Base-by-base conservation (phyloP, 2,888 invertebrate genomes). In the Lathronympha strigana region DNA sequence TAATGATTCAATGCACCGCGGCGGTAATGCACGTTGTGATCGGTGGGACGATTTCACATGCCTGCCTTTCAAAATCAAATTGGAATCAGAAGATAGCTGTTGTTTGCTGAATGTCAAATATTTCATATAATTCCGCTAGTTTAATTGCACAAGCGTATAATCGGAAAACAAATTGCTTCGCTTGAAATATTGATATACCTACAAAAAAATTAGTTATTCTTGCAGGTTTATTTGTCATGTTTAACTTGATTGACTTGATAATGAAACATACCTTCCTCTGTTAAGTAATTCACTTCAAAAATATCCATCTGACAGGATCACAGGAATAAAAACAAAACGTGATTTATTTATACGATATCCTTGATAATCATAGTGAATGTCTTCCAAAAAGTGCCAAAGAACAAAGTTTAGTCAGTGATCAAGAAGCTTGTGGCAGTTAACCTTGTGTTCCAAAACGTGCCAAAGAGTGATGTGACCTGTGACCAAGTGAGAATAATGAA, bases 401-500 rank as follows among this genome's bases (percentile, higher is more conserved):
- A 33, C 36, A 13, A 49, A 23, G 1, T 5, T n/a, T 17, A 36
- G 19, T 51, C 28, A 54, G 25, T 40, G 38, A 38, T 11, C n/a
- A 23, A 23, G 11, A n/a, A n/a, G 38, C 38, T 5, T 36, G 38
- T 6, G 38, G 11, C 11, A 33, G 33, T 51, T 11, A 49, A 61
- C 53, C 54, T n/a, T n/a, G n/a, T n/a, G n/a, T 51, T 62, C 47
- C 28, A 63, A 64, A 64, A 23, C 45, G 58, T 64, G 58, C 64
- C 64, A 64, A 64, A 64, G 64, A 63, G 57, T 51, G 53, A 66
- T 67, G 68, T 67, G 67, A 55, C 43, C 33, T 55, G 55, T n/a
- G 69, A 74, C 67, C 64, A 61, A 72, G 73, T 74, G 67, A 69
- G 70, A 70, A 67, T 62, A 70, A 67, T 62, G 66, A 67, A 66